These are phyloP conservation scores for Auanema freiburgensis DNA, from an alignment of 2,888 invertebrate genomes.

Conservation along the genomic window DNA sequence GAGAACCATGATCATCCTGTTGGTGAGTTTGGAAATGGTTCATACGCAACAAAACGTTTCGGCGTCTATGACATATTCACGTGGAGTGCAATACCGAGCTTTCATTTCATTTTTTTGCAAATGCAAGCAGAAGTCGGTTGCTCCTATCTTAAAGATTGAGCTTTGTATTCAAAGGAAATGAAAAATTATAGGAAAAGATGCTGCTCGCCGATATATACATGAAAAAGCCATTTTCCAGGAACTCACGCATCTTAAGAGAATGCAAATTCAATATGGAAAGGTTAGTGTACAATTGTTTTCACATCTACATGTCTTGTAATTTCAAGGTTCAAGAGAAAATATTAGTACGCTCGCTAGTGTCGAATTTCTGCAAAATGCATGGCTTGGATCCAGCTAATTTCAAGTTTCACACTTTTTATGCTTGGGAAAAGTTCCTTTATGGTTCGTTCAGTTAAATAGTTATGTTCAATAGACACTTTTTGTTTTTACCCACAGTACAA, in stretches of 20 bases:
- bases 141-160: no score
- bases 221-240: slow-evolving; percentile 74
- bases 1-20: not conserved
- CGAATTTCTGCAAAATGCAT: slow-evolving; percentile 62
- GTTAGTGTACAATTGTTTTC: slow-evolving; percentile 18
- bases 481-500: not conserved
- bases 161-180: no score
- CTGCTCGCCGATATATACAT: slow-evolving; percentile 45
- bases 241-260: slow-evolving; percentile 83
- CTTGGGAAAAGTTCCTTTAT: slow-evolving; percentile 63
- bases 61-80: no score
- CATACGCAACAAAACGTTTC: no score
- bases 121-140: no score
- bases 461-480: not conserved
- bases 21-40: no score
- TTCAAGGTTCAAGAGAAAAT: slow-evolving; percentile 55
- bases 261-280: slow-evolving; percentile 83
- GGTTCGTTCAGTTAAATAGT: slow-evolving; percentile 34
- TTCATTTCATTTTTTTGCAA: no score
- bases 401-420: slow-evolving; percentile 56
- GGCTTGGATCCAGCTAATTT: slow-evolving; percentile 53
- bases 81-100: no score
- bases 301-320: no score
- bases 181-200: slow-evolving; percentile 26
- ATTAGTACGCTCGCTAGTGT: slow-evolving; percentile 58